Percentiles rank a stretch among this genome's conserved stretches.
These are phyloP conservation scores for Lordiphosa collinella DNA, from an alignment of 1,140 invertebrate genomes.

Conservation along the genomic window DNA sequence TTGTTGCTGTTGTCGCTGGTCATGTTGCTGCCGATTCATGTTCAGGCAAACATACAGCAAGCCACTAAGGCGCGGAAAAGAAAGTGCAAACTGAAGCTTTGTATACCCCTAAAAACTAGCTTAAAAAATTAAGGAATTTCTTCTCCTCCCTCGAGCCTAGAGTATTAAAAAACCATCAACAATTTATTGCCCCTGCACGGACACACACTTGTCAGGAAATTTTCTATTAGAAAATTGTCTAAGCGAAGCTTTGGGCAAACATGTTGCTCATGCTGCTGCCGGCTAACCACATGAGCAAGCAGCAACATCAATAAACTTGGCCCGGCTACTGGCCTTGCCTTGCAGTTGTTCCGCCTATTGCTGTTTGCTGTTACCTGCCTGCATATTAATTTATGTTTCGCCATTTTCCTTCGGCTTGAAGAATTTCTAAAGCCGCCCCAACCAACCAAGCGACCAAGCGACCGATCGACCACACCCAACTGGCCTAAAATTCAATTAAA, in stretches of 20 bases:
- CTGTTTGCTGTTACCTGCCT: conserved; percentile 34
- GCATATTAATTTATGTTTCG: conserved; percentile 55
- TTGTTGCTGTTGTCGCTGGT: conserved; percentile 10
- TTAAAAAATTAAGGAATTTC: too few relatives aligned
- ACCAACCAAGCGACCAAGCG: too few relatives aligned
- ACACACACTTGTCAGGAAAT: conserved; percentile 28
- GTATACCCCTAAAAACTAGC: not conserved
- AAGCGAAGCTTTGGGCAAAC: conserved; percentile 31
- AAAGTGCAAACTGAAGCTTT: not conserved
- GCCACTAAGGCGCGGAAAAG: not conserved
- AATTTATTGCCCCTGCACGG: not conserved
- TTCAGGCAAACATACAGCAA: not conserved
- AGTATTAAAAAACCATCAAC: not conserved
- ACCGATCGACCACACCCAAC: conserved; percentile 28
- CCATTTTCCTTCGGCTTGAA: conserved; percentile 37
- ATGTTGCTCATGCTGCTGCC: conserved; percentile 29
- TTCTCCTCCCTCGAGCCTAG: not conserved
- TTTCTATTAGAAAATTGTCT: conserved; percentile 41
- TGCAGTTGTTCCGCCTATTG: conserved; percentile 35
- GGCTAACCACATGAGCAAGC: conserved; percentile 10
- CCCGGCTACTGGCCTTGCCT: conserved; percentile 38
- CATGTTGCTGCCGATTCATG: conserved; percentile 24
- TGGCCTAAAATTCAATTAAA: conserved; percentile 50
- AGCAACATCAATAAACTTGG: conserved; percentile 28
- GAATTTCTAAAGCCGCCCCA: conserved; percentile 29